Evolutionary conservation across 1,140 invertebrate genomes (phyloP).

Genomic region (Trichonephila clavata): DNA sequence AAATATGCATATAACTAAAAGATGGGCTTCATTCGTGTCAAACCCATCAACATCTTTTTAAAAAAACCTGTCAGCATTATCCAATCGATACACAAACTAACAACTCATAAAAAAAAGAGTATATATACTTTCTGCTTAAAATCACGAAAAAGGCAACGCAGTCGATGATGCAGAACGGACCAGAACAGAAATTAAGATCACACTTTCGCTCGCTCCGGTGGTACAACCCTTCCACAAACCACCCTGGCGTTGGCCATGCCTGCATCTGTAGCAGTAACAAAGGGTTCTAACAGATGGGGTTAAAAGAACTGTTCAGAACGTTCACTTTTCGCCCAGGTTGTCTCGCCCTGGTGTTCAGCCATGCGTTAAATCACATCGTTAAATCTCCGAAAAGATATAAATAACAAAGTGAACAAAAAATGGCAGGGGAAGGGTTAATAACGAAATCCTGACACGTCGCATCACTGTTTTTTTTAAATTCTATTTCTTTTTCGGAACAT

Average conservation of each 20-base stretch:
- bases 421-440: constrained; percentile 47
- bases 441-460: constrained; percentile 48
- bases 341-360: constrained; percentile 23
- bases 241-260: not conserved
- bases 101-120: no score
- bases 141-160: not conserved
- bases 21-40: no score
- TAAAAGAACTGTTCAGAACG: constrained; percentile 17
- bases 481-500: no score
- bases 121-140: no score
- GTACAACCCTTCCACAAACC: not conserved
- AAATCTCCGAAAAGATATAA: not conserved
- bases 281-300: constrained; percentile 16
- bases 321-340: constrained; percentile 31
- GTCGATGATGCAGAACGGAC: not conserved
- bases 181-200: constrained; percentile 1
- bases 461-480: not conserved
- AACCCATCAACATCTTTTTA: no score
- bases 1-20: no score
- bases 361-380: constrained; percentile 63
- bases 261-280: not conserved
- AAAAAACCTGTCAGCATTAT: not conserved
- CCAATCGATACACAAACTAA: constrained; percentile 10
- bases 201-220: not conserved
- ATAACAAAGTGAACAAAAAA: not conserved